Base-by-base conservation (phyloP, 2,113 vertebrate genomes). In the Semnornis frantzii region DNA sequence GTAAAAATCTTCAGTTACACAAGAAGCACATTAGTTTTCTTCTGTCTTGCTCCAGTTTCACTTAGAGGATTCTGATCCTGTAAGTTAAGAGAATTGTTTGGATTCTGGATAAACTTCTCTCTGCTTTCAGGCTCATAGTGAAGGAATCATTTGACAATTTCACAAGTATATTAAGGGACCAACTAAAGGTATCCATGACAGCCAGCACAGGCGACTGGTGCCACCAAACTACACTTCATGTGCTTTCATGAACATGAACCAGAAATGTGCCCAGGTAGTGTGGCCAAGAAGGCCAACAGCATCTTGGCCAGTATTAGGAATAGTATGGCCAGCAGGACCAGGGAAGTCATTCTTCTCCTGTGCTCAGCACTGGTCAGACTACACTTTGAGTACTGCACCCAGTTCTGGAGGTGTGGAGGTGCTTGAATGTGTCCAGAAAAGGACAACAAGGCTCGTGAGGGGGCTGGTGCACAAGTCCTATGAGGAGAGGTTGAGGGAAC, bases 1-100 rank as follows among this genome's bases (percentile, higher is more conserved):
- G 19, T 60, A 25, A 48, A 77, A 78, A 4, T 16, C 34, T 70
- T 7, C n/a, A 63, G 31, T 50, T n/a, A 58, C 37, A 74, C 20
- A 39, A 65, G 37, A 85, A 2, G 6, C 0, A 0, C 11, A 8
- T 33, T 59, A 74, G 33, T 2, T 39, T 39, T 39, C 37, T 11
- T 39, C 8, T 39, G 37, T 39, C 11, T 46, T 46, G 6, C 24
- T 33, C 66, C 21, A 12, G 27, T 55, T 76, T 2, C 2, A 46
- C 3, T 25, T 46, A 16, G 1, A 1, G 46, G 33, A 68, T 88
- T 85, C 19, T 48, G 13, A 73, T 70, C 37, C 42, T 59, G 4
- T 23, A 39, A 69, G 7, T 39, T 24, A 55, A 5, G 2, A 27
- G 2, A 68, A n/a, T 62, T 16, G 4, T 37, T 84, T 54, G 11